Evolutionary conservation across 2,113 vertebrate species (phyloP).

Genomic region (Alces alces): DNA sequence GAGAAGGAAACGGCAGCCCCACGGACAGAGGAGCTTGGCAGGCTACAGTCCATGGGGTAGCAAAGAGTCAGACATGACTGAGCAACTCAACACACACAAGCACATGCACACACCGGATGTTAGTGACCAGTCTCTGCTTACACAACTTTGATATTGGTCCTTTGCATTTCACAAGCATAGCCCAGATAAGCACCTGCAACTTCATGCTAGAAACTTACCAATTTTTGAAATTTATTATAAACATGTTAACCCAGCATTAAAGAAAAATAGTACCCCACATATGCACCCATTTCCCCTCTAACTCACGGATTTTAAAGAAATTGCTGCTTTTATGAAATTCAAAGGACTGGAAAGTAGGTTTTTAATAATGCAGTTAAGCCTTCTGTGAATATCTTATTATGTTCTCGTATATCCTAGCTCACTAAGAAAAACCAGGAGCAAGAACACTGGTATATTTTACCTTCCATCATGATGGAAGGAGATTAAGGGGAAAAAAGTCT

Average conservation of each 20-base stretch:
- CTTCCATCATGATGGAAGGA: neutral
- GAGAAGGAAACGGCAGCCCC: neutral
- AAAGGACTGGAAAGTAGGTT: neutral
- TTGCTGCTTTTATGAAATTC: slow-evolving; percentile 3
- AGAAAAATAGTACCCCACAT: neutral
- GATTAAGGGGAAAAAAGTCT: neutral
- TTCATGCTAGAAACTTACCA: neutral
- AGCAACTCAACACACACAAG: neutral
- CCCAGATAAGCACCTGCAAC: neutral
- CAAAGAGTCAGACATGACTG: neutral
- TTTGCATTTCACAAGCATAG: neutral
- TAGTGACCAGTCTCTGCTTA: neutral
- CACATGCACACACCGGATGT: neutral
- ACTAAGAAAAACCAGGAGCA: neutral
- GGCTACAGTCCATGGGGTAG: neutral
- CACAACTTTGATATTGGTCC: neutral
- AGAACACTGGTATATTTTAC: neutral
- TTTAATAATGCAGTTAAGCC: neutral
- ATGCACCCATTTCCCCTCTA: neutral
- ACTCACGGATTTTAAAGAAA: slow-evolving; percentile 7
- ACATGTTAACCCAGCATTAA: neutral
- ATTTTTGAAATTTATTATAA: neutral
- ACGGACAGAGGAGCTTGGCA: neutral
- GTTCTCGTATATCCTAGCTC: neutral
- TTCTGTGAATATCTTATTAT: neutral